Base-by-base conservation (phyloP, 2,888 invertebrate species). In the Melolontha melolontha region DNA sequence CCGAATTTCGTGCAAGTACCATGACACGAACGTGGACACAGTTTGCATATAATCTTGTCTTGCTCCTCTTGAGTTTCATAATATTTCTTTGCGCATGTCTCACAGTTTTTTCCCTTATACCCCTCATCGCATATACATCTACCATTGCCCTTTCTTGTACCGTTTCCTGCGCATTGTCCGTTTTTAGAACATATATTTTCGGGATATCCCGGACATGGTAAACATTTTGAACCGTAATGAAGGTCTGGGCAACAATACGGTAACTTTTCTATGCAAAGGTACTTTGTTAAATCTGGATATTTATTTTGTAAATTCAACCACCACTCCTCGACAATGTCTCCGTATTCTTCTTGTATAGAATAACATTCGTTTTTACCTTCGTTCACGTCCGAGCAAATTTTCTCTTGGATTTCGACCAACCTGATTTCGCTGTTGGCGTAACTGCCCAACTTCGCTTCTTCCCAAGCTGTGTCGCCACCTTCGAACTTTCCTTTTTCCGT, bases 401-500 rank as follows among this genome's bases (percentile, higher is more conserved):
- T 86, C 77, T 97, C 97, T 83, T 96, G 93, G 64, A 97, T 95
- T 82, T 98, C 98, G 10, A 95, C 90, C 42, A 97, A 85, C 52
- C 97, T 87, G 29, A 97, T 90, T 86, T 97, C 97, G 81, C 96
- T 95, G 5, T 88, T 91, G 71, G 91, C 89, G 80, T 96, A 97
- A 0, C 91, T 89, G 62, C 91, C 90, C 62, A 94, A 83, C 75
- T 94, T 93, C 78, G 94, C 91, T 80, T 95, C 94, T 80, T 97
- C 97, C 95, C 96, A 97, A 4, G 93, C 94, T 0, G 95, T 90
- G 81, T 97, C 96, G 0, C 97, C 97, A 2, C 97, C 97, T 75
- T 94, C 96, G 83, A 92, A 96, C 81, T 95, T 94, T 11, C 92
- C 93, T 75, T 94, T 88, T 14, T 91, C 86, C 0, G 96, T 97